phyloP scores from a whole-genome alignment of 2,797 vertebrate species.

The Centropyge bicolor region DNA sequence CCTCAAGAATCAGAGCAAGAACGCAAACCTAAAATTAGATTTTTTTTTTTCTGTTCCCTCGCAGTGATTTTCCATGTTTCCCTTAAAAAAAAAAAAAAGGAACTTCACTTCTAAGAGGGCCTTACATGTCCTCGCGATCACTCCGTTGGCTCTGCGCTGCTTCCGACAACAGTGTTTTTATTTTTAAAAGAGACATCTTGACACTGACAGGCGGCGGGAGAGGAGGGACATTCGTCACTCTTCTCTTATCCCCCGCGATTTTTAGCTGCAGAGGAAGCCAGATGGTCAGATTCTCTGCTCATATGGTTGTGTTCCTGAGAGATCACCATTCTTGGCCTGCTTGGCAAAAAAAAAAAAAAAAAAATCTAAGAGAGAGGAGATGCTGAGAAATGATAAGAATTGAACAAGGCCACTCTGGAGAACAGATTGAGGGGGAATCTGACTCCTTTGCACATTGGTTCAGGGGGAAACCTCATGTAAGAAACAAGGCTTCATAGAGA shows the following conservation, averaged over 20 bases:
- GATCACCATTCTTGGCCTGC: constrained; percentile 56
- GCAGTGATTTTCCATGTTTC: constrained; percentile 21
- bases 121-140: constrained; percentile 26
- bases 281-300: constrained; percentile 78
- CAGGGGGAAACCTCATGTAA: neutral
- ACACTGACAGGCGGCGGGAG: constrained; percentile 70
- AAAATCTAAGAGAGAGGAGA: constrained; percentile 7
- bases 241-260: constrained; percentile 55
- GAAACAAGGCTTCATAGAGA: neutral
- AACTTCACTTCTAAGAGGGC: constrained; percentile 30
- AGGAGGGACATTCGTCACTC: constrained; percentile 65
- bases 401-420: constrained; percentile 26
- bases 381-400: constrained; percentile 29
- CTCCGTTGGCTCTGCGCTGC: constrained; percentile 21
- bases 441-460: neutral
- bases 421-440: neutral
- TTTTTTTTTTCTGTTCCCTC: constrained; percentile 15
- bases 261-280: constrained; percentile 66
- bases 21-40: constrained; percentile 28
- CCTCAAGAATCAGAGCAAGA: constrained; percentile 39
- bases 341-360: constrained; percentile 20
- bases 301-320: constrained; percentile 73
- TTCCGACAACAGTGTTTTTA: constrained; percentile 63
- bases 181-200: constrained; percentile 77
- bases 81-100: constrained; percentile 6